Percentiles rank a stretch among this genome's conserved stretches.
Evolutionary conservation across 1,140 invertebrate species (phyloP).

Genomic region (Drosophila baimaii): DNA sequence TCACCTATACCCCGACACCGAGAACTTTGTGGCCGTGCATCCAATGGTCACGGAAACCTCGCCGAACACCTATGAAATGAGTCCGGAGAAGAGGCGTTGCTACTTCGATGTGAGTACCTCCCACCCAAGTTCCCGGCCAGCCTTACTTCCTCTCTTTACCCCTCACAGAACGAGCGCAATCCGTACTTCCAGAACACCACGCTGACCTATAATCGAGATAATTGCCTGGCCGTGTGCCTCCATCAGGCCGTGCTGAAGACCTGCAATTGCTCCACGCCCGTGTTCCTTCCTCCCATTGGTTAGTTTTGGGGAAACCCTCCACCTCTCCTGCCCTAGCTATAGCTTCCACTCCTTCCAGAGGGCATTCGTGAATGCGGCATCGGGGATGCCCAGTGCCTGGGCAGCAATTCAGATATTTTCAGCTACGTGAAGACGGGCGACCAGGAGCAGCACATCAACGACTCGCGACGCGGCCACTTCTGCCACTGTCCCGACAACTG

Average conservation of each 20-base stretch:
- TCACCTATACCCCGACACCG: conserved; percentile 55
- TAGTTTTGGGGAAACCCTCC: background rate
- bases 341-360: conserved; percentile 6
- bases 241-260: conserved; percentile 44
- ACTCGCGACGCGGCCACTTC: conserved; percentile 49
- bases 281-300: conserved; percentile 53
- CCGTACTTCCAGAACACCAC: conserved; percentile 26
- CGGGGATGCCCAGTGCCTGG: conserved; percentile 57
- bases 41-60: conserved; percentile 56
- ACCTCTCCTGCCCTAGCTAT: background rate
- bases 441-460: conserved; percentile 66
- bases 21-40: conserved; percentile 65
- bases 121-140: no score
- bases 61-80: conserved; percentile 36
- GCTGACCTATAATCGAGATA: conserved; percentile 52
- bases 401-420: conserved; percentile 59
- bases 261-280: conserved; percentile 65
- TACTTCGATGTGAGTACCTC: conserved; percentile 58
- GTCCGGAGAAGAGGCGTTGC: conserved; percentile 47
- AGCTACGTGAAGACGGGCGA: conserved; percentile 55
- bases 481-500: conserved; percentile 68
- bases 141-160: background rate
- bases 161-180: conserved; percentile 50
- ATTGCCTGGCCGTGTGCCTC: conserved; percentile 61
- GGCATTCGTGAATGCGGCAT: conserved; percentile 56